Conservation (phyloP, 2,113 vertebrate species). For the Triplophysa dalaica region DNA sequence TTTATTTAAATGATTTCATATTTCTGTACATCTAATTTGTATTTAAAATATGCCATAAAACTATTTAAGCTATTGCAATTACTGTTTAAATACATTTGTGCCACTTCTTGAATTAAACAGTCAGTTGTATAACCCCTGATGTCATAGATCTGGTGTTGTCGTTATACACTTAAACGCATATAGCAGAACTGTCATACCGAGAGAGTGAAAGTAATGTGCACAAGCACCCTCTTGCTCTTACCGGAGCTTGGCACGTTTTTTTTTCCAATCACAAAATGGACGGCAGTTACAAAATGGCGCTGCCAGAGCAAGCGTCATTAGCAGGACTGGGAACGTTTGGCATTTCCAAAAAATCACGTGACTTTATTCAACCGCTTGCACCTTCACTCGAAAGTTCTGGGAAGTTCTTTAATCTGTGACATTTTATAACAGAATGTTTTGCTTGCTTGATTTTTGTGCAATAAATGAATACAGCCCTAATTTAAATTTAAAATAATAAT, state of each 20-base stretch:
- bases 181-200: background rate
- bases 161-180: background rate
- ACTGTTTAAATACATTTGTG: too few species aligned
- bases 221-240: background rate
- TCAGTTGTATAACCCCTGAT: too few species aligned
- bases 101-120: too few species aligned
- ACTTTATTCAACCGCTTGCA: background rate
- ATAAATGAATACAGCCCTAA: too few species aligned
- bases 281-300: background rate
- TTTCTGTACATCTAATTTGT: too few species aligned
- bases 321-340: background rate
- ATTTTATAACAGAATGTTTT: too few species aligned
- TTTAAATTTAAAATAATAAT: too few species aligned
- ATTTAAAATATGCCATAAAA: too few species aligned
- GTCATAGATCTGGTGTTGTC: background rate
- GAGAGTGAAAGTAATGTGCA: background rate
- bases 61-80: too few species aligned
- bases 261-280: slow-evolving; percentile 18
- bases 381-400: background rate
- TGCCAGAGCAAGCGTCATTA: background rate
- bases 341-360: slow-evolving; percentile 13
- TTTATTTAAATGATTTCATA: too few species aligned
- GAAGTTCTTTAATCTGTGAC: too few species aligned
- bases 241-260: background rate
- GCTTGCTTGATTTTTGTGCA: too few species aligned